phyloP scores from a whole-genome alignment of 2,888 invertebrate genomes.

The Leptinotarsa rubiginosa region DNA sequence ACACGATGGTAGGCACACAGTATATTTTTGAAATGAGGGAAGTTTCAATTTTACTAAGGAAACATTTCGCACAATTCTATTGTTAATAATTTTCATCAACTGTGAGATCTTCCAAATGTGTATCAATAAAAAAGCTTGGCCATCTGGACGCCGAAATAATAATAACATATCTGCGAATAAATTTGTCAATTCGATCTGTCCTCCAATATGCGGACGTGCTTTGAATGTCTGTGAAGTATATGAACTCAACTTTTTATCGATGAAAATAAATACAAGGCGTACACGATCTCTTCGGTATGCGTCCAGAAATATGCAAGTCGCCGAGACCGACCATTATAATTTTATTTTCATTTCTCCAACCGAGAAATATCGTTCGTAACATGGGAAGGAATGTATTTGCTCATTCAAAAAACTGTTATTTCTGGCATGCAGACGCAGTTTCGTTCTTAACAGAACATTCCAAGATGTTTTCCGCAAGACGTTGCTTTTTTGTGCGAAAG shows the following conservation, averaged over 20 bases:
- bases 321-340: slow-evolving; percentile 25
- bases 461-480: slow-evolving; percentile 7
- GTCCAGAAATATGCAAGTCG: slow-evolving; percentile 28
- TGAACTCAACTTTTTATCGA: slow-evolving; percentile 14
- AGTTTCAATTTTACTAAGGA: too few species aligned
- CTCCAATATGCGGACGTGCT: neutral
- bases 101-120: neutral
- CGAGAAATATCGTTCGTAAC: slow-evolving; percentile 24
- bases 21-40: too few species aligned
- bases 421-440: slow-evolving; percentile 28
- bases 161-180: neutral
- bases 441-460: slow-evolving; percentile 19
- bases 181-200: neutral
- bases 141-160: neutral
- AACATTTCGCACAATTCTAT: too few species aligned
- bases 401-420: slow-evolving; percentile 29
- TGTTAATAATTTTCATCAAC: neutral
- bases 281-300: slow-evolving; percentile 19
- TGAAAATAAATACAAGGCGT: slow-evolving; percentile 17
- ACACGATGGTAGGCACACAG: too few species aligned
- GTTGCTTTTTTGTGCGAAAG: neutral
- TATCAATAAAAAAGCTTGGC: neutral
- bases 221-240: slow-evolving; percentile 2
- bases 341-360: slow-evolving; percentile 29
- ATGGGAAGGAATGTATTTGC: slow-evolving; percentile 21